Conservation (phyloP, 2,797 vertebrate species). For the Danio jaintianensis region DNA sequence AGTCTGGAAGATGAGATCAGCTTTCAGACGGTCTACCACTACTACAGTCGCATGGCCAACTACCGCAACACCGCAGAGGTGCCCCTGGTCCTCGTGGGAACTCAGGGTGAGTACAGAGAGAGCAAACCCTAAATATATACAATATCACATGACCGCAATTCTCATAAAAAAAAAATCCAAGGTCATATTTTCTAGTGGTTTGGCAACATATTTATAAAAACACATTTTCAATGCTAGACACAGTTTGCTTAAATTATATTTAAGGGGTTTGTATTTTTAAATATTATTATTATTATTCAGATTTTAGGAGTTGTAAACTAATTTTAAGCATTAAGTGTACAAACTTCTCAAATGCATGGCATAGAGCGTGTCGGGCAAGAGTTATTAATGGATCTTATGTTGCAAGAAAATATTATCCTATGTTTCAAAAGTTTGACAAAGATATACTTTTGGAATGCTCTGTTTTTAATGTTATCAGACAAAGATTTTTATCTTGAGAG, state of each 20-base stretch:
- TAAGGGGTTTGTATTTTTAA: background rate
- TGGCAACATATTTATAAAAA: background rate
- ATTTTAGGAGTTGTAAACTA: too few species aligned
- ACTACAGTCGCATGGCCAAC: constrained; percentile 94
- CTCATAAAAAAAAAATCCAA: background rate
- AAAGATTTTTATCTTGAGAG: too few species aligned
- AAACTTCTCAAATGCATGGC: background rate
- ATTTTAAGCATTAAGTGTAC: too few species aligned
- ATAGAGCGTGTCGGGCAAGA: too few species aligned
- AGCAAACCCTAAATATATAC: background rate
- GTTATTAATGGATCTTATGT: too few species aligned
- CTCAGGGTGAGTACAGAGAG: constrained; percentile 85
- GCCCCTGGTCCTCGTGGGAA: constrained; percentile 94
- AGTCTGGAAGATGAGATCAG: constrained; percentile 97
- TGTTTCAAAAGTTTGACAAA: too few species aligned
- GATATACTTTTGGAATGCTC: too few species aligned
- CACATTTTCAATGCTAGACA: background rate
- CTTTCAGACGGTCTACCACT: constrained; percentile 97
- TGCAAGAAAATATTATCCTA: too few species aligned
- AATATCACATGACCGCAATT: background rate
- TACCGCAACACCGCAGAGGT: constrained; percentile 91
- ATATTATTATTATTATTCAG: background rate
- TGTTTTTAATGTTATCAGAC: too few species aligned
- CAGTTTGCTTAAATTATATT: too few species aligned
- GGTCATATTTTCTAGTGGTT: background rate